phyloP scores from a whole-genome alignment of 2,888 invertebrate species.

The Cataglyphis altisquamis region DNA sequence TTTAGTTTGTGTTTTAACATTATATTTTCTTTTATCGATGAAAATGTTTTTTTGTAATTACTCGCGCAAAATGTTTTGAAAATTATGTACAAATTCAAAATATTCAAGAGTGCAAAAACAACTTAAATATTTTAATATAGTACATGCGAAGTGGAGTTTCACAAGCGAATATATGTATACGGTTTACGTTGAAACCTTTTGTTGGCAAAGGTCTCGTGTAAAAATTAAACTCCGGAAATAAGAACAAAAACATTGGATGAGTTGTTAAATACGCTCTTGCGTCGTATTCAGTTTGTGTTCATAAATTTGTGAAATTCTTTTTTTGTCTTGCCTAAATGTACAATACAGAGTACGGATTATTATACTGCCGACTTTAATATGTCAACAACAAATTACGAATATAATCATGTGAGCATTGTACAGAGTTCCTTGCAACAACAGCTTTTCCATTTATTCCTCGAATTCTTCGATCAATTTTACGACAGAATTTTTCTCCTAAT shows the following conservation, averaged over 20 bases:
- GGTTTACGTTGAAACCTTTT: not conserved
- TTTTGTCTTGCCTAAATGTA: conserved; percentile 14
- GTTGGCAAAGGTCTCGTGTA: conserved; percentile 1
- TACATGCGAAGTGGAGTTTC: not conserved
- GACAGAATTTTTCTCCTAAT: not conserved
- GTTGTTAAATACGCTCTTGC: conserved; percentile 24
- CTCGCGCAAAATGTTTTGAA: not conserved
- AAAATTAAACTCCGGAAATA: conserved; percentile 49
- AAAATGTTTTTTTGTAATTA: not conserved
- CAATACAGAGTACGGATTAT: not conserved
- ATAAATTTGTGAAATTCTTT: conserved; percentile 10
- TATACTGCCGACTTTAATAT: not conserved
- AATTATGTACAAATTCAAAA: not conserved
- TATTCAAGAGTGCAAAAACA: not conserved
- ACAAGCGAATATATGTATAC: not conserved
- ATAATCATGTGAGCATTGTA: not conserved
- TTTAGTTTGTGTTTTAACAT: not conserved
- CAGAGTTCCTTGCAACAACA: not conserved
- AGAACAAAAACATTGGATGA: conserved; percentile 31
- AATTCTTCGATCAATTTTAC: conserved; percentile 1
- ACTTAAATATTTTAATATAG: not conserved
- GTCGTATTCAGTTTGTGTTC: not conserved
- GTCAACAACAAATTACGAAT: conserved; percentile 5
- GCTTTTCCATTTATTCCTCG: not conserved
- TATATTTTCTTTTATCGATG: not conserved